A percentile compares a stretch with the other conserved stretches of the same genome.
phyloP scores from a whole-genome alignment of 2,888 invertebrate species.

The Pristionchus exspectatus region DNA sequence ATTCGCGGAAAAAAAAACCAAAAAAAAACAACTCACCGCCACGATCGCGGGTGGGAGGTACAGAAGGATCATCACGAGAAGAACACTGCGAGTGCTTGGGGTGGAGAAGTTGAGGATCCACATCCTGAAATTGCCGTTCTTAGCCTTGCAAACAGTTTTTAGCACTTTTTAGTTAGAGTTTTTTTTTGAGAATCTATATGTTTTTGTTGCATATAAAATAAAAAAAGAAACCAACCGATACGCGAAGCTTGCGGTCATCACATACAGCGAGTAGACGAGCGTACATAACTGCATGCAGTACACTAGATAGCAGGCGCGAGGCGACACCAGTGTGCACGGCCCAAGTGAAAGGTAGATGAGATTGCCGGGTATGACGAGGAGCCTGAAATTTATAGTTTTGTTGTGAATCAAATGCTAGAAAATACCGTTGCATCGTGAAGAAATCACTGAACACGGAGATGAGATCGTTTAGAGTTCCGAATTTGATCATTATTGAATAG shows the following conservation, averaged over 20 bases:
- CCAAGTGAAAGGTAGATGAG: background rate
- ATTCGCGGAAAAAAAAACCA: too few species aligned
- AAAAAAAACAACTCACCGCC: background rate
- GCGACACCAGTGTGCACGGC: background rate
- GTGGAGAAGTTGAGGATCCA: background rate
- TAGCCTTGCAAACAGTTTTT: too few species aligned
- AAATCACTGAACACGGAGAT: slow-evolving; percentile 7
- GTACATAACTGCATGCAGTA: slow-evolving; percentile 22
- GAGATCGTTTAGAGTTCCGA: background rate
- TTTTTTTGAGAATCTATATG: too few species aligned
- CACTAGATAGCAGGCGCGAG: background rate
- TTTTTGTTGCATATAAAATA: too few species aligned
- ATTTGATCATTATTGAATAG: slow-evolving; percentile 9
- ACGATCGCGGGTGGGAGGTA: background rate
- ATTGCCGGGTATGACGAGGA: background rate
- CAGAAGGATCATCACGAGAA: background rate
- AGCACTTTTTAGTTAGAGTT: too few species aligned
- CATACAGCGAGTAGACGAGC: slow-evolving; percentile 2
- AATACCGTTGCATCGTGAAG: slow-evolving; percentile 23
- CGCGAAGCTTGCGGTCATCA: slow-evolving; percentile 13
- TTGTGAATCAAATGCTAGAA: too few species aligned
- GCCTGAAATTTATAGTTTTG: background rate
- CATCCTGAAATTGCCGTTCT: background rate
- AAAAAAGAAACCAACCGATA: too few species aligned
- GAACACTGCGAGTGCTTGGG: background rate